These are phyloP conservation scores for Sphaeridia pumilis DNA, from an alignment of 2,888 invertebrate species.

Conservation along the genomic window DNA sequence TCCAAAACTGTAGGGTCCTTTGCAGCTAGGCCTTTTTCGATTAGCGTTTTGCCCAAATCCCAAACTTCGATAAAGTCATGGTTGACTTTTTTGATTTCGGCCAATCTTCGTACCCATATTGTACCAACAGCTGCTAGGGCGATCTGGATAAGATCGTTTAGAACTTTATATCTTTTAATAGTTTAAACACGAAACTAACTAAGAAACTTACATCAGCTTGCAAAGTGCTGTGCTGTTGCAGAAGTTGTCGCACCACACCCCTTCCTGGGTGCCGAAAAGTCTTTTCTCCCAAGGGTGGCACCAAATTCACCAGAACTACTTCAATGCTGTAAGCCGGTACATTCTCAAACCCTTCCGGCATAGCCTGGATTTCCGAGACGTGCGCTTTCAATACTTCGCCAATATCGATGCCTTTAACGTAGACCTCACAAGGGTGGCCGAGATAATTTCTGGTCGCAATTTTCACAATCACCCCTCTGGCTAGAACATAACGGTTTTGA, in stretches of 20 bases:
- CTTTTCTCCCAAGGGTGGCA: slow-evolving; percentile 10
- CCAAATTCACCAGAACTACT: slow-evolving; percentile 7
- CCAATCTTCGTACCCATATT: slow-evolving; percentile 11
- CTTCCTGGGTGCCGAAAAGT: not conserved
- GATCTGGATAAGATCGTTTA: slow-evolving; percentile 3
- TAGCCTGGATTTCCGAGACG: slow-evolving; percentile 3
- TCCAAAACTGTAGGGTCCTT: slow-evolving; percentile 6
- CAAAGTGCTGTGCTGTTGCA: not conserved
- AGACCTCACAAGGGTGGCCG: not conserved
- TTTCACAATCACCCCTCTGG: slow-evolving; percentile 6
- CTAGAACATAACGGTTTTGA: slow-evolving; percentile 2
- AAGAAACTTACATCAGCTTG: slow-evolving; percentile 8
- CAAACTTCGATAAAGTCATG: slow-evolving; percentile 3
- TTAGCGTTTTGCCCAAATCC: slow-evolving; percentile 7
- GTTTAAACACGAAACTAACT: not conserved
- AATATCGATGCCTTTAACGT: slow-evolving; percentile 8
- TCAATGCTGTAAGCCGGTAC: slow-evolving; percentile 5
- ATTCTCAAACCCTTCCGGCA: slow-evolving; percentile 6
- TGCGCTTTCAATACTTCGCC: not conserved
- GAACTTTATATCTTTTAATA: not conserved
- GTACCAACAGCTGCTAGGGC: slow-evolving; percentile 6
- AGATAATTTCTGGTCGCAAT: slow-evolving; percentile 4
- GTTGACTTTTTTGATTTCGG: not conserved
- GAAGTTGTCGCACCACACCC: not conserved
- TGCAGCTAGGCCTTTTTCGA: not conserved